These are phyloP conservation scores for Azemiops feae DNA, from an alignment of 2,113 vertebrate species.

Conservation along the genomic window DNA sequence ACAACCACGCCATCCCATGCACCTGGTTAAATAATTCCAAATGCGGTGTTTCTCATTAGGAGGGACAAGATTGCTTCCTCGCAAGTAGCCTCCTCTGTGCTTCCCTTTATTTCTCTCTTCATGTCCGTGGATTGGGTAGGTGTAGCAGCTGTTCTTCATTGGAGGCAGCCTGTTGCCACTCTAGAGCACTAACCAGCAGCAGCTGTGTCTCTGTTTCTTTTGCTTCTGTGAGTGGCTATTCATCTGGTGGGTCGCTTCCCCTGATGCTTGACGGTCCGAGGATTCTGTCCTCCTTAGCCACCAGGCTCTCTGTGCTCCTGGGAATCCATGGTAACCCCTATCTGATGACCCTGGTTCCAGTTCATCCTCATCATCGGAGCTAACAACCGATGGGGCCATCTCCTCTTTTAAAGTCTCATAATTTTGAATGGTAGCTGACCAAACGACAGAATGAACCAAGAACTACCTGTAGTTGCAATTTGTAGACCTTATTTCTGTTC, in stretches of 20 bases:
- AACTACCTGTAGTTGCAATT: not conserved
- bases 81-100: not conserved
- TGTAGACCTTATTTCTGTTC: not conserved
- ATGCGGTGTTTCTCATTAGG: not conserved
- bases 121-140: not conserved
- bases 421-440: not conserved
- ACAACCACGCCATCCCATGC: not conserved
- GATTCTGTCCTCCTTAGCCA: not conserved
- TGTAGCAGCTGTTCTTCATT: not conserved
- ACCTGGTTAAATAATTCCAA: not conserved
- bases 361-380: not conserved
- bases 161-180: not conserved
- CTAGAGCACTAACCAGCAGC: not conserved
- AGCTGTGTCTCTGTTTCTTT: not conserved
- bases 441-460: not conserved
- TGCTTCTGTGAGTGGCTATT: not conserved
- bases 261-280: not conserved
- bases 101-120: not conserved
- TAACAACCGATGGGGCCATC: not conserved
- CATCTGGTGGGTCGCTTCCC: not conserved
- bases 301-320: not conserved
- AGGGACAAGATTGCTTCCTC: not conserved
- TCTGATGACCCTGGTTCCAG: not conserved
- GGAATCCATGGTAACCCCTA: not conserved
- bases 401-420: not conserved